A percentile compares a stretch with the other conserved stretches of the same genome.
Conservation (phyloP, 1,140 invertebrate species). For the Atta texana region DNA sequence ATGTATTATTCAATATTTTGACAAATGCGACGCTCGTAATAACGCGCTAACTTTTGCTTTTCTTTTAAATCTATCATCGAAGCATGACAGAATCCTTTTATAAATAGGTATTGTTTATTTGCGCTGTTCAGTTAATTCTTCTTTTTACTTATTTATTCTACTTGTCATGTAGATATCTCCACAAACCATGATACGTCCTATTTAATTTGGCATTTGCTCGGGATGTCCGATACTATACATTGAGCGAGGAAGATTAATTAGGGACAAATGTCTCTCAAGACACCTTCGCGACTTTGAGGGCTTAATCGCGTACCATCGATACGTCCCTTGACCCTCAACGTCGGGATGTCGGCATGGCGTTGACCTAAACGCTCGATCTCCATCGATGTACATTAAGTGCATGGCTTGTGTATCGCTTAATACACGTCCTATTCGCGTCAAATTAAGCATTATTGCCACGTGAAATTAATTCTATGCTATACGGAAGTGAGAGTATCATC, state of each 20-base stretch:
- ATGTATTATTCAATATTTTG: slow-evolving; percentile 14
- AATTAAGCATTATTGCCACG: slow-evolving; percentile 65
- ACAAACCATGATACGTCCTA: slow-evolving; percentile 1
- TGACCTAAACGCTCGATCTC: slow-evolving; percentile 77
- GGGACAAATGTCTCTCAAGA: slow-evolving; percentile 82
- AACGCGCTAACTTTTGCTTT: background rate
- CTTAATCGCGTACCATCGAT: slow-evolving; percentile 80
- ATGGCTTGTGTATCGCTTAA: slow-evolving; percentile 75
- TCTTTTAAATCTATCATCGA: background rate
- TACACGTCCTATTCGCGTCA: slow-evolving; percentile 69
- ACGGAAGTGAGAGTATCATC: background rate
- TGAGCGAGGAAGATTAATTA: slow-evolving; percentile 78
- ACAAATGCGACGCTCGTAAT: background rate
- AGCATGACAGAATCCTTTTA: background rate
- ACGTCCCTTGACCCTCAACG: slow-evolving; percentile 76
- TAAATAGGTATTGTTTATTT: background rate
- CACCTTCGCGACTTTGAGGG: slow-evolving; percentile 80
- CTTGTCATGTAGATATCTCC: background rate
- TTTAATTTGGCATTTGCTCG: slow-evolving; percentile 45
- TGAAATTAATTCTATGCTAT: slow-evolving; percentile 34
- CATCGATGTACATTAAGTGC: slow-evolving; percentile 82
- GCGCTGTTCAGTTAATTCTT: background rate
- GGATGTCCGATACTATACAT: slow-evolving; percentile 13
- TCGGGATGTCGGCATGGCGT: slow-evolving; percentile 68
- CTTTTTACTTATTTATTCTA: background rate